Base-by-base conservation (phyloP, 2,888 invertebrate species). In the Sclerodermus sp. region DNA sequence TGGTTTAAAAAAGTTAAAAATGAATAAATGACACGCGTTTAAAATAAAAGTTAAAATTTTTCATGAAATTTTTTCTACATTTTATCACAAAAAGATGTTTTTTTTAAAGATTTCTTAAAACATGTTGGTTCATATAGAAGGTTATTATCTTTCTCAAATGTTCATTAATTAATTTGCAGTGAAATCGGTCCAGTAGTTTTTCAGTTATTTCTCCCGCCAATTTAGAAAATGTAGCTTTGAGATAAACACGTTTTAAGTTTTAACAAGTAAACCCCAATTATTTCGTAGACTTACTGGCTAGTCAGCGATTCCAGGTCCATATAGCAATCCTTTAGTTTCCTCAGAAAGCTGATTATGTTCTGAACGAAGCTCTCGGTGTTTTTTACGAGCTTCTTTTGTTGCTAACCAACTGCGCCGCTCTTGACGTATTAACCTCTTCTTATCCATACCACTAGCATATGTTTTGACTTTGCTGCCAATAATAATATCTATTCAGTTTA, bases 311-410 rank as follows among this genome's bases (percentile, higher is more conserved):
- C 51, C 51, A 47, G n/a, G 38, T 5, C 41, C 47, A 47, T 47
- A 51, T 29, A 42, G 23, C 0, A 42, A 23, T 34, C 43, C 53
- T 46, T 53, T 43, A 30, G 5, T 42, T 18, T 49, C 45, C 32
- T 57, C 57, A 42, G 36, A 50, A 38, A 46, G 14, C 37, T 52
- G 42, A 43, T 55, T 55, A 42, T 49, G 40, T 16, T 18, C 45
- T 15, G 23, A n/a, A 13, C 14, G 46, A 41, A 49, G 32, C 38
- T 47, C 15, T 47, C 34, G 41, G 12, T 44, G 40, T 36, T 44
- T 38, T 47, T 13, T 46, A 39, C 49, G 46, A 47, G 47, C 46
- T 49, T 45, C 49, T 50, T 54, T 54, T 10, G 51, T 41, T 32
- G 48, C 31, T 13, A 40, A 45, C 43, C 36, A 15, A 34, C 34